phyloP scores from a whole-genome alignment of 2,797 vertebrate species.

The Geotrypetes seraphini region DNA sequence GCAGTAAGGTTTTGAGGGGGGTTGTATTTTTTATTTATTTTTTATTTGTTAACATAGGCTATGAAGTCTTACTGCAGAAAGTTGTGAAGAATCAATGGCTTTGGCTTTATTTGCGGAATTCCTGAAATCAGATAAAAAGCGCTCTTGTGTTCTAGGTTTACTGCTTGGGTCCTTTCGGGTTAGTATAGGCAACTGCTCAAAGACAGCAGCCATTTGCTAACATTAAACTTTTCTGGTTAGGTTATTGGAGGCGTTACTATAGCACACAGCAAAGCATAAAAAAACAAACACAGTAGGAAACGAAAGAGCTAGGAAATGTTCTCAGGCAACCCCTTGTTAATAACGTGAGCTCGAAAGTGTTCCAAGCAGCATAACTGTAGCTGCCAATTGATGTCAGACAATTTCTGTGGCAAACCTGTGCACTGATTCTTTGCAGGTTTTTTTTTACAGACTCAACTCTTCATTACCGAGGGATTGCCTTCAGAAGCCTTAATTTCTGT shows the following conservation, averaged over 20 bases:
- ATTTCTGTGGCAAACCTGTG: conserved; percentile 13
- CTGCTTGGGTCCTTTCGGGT: conserved; percentile 57
- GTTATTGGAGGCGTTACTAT: conserved; percentile 51
- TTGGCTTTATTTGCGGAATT: conserved; percentile 80
- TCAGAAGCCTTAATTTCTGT: conserved; percentile 67
- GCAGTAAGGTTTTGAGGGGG: no score
- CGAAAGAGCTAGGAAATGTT: conserved; percentile 25
- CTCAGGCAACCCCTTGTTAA: conserved; percentile 32
- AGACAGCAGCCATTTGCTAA: conserved; percentile 39
- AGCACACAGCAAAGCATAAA: conserved; percentile 51
- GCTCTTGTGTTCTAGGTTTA: conserved; percentile 76
- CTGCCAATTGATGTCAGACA: no score
- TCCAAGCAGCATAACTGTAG: not conserved
- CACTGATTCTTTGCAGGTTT: no score
- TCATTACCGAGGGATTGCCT: conserved; percentile 45
- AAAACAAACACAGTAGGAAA: conserved; percentile 37
- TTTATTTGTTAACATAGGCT: conserved; percentile 51
- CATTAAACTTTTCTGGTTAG: conserved; percentile 34
- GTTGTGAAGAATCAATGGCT: conserved; percentile 79
- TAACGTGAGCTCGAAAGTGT: conserved; percentile 14
- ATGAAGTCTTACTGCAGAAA: conserved; percentile 77
- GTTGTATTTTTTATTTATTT: conserved; percentile 36
- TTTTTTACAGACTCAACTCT: no score
- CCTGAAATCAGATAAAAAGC: conserved; percentile 85
- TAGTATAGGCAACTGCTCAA: conserved; percentile 46